phyloP scores from a whole-genome alignment of 2,113 vertebrate genomes.

The Pangasianodon hypophthalmus region DNA sequence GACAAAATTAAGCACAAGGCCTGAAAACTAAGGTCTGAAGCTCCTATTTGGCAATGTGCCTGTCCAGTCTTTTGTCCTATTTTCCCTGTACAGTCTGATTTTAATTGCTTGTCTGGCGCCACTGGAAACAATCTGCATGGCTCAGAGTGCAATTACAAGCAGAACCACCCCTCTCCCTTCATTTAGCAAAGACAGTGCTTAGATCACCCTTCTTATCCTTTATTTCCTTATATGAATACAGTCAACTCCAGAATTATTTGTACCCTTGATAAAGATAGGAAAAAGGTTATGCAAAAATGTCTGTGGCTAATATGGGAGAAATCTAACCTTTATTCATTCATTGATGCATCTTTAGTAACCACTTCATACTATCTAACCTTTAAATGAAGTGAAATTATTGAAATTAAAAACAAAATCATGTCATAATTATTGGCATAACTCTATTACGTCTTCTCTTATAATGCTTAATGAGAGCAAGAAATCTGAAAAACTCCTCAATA shows the following conservation, averaged over 20 bases:
- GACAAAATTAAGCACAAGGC: background rate
- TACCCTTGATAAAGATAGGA: background rate
- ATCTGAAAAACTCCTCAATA: background rate
- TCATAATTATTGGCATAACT: background rate
- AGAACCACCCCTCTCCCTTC: background rate
- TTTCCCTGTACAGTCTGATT: slow-evolving; percentile 15
- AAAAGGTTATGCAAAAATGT: background rate
- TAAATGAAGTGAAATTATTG: background rate
- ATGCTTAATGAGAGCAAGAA: background rate
- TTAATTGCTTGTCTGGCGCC: background rate
- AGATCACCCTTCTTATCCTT: background rate
- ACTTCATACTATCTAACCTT: background rate
- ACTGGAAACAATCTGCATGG: background rate
- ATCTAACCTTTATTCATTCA: background rate
- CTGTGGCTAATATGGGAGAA: background rate
- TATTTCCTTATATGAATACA: background rate
- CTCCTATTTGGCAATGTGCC: background rate
- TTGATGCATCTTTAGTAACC: background rate
- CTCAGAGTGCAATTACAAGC: slow-evolving; percentile 25
- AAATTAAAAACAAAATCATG: background rate
- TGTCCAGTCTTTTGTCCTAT: slow-evolving; percentile 12
- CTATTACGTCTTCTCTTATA: background rate
- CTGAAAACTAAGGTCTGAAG: background rate
- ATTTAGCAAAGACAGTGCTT: background rate
- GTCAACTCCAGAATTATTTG: background rate